Conservation (phyloP, 2,797 vertebrate species). For the Percopsis omiscomaycus region DNA sequence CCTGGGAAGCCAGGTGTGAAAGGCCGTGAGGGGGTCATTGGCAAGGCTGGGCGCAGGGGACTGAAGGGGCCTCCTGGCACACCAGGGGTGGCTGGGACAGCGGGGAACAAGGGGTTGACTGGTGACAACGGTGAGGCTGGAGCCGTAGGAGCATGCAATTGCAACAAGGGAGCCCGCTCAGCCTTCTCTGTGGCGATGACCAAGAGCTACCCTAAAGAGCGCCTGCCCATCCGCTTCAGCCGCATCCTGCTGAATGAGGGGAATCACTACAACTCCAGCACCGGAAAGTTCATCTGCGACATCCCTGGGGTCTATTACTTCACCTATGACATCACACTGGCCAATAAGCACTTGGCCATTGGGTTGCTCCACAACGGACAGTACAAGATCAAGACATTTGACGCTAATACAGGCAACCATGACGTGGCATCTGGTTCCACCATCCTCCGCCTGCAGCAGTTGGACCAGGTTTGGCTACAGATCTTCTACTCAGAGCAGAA, state of each 20-base stretch:
- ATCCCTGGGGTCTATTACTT: constrained; percentile 95
- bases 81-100: constrained; percentile 76
- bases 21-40: constrained; percentile 86
- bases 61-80: constrained; percentile 82
- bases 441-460: constrained; percentile 83
- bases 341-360: constrained; percentile 95
- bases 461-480: constrained; percentile 96
- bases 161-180: constrained; percentile 79
- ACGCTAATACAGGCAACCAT: constrained; percentile 95
- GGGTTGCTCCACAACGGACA: constrained; percentile 95
- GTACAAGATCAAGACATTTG: constrained; percentile 95
- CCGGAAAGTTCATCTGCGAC: constrained; percentile 89
- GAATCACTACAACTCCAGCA: constrained; percentile 87
- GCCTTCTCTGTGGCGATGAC: constrained; percentile 95
- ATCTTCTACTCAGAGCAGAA: constrained; percentile 98
- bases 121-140: constrained; percentile 83
- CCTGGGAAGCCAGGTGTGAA: constrained; percentile 86
- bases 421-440: constrained; percentile 95
- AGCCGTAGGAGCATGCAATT: constrained; percentile 86
- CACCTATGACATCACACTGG: constrained; percentile 93
- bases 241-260: constrained; percentile 95
- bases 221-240: constrained; percentile 92
- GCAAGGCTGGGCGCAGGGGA: constrained; percentile 88
- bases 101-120: constrained; percentile 82
- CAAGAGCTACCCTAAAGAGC: constrained; percentile 92